A percentile compares a stretch with the other conserved stretches of the same genome.
These are phyloP conservation scores for Drosophila barbarae DNA, from an alignment of 2,888 invertebrate genomes.

Conservation along the genomic window DNA sequence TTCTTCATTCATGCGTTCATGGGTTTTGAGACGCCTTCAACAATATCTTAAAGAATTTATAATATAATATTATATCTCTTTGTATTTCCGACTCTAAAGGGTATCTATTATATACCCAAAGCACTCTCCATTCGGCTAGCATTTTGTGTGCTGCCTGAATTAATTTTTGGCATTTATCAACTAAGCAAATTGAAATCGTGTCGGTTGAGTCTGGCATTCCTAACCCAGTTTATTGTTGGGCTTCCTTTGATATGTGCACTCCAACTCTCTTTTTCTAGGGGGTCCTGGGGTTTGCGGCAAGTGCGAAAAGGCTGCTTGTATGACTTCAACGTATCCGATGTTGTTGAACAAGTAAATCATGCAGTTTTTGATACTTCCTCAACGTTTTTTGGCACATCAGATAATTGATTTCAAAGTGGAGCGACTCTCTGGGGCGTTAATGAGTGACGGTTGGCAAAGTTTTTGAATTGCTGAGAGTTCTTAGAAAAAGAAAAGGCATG, in stretches of 20 bases:
- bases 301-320: slow-evolving; percentile 8
- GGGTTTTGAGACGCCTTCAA: background rate
- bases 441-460: slow-evolving; percentile 37
- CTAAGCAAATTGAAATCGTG: slow-evolving; percentile 70
- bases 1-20: background rate
- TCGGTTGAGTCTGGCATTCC: slow-evolving; percentile 49
- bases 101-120: background rate
- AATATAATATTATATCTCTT: background rate
- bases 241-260: slow-evolving; percentile 51
- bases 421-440: slow-evolving; percentile 28
- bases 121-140: background rate
- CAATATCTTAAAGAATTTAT: background rate
- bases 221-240: slow-evolving; percentile 59
- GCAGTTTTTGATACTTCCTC: slow-evolving; percentile 34
- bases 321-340: slow-evolving; percentile 1
- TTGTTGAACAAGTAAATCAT: slow-evolving; percentile 30
- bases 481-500: background rate
- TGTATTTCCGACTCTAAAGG: background rate
- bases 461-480: slow-evolving; percentile 9
- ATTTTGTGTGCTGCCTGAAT: slow-evolving; percentile 57
- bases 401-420: slow-evolving; percentile 66
- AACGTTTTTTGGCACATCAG: slow-evolving; percentile 54
- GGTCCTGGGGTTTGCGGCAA: slow-evolving; percentile 1
- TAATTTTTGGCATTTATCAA: slow-evolving; percentile 70
- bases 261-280: slow-evolving; percentile 38